Conservation (phyloP, 2,797 vertebrate genomes). For the Sylvilagus floridanus region DNA sequence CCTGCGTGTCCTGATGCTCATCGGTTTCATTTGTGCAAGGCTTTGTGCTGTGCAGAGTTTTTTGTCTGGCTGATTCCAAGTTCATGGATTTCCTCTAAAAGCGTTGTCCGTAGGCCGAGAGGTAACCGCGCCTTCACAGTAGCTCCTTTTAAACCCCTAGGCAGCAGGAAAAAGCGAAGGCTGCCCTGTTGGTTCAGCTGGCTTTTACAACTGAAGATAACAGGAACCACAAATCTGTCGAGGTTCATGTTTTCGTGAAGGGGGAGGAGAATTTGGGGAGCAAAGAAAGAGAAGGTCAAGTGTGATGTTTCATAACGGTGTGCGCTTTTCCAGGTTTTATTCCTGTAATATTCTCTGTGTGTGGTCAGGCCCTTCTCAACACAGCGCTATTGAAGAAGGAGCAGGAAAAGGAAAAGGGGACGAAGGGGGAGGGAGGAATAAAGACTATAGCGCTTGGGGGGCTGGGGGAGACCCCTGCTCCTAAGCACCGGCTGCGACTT, state of each 20-base stretch:
- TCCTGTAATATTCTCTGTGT: slow-evolving; percentile 77
- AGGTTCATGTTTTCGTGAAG: slow-evolving; percentile 80
- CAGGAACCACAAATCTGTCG: slow-evolving; percentile 66
- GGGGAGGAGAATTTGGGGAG: slow-evolving; percentile 74
- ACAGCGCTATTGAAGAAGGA: slow-evolving; percentile 66
- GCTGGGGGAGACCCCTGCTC: background rate
- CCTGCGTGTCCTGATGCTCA: background rate
- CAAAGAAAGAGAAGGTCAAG: slow-evolving; percentile 80
- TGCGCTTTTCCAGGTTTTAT: slow-evolving; percentile 82
- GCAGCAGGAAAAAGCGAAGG: slow-evolving; percentile 79
- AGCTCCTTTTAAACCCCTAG: slow-evolving; percentile 79
- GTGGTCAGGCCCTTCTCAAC: slow-evolving; percentile 68
- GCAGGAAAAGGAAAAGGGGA: slow-evolving; percentile 32
- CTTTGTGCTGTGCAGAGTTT: background rate
- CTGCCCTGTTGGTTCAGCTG: slow-evolving; percentile 83
- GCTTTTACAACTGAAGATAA: slow-evolving; percentile 85
- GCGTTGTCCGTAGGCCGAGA: slow-evolving; percentile 64
- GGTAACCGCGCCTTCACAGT: slow-evolving; percentile 72
- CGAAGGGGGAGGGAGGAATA: slow-evolving; percentile 21
- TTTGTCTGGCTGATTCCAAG: background rate
- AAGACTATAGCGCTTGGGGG: background rate
- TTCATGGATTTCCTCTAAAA: slow-evolving; percentile 58
- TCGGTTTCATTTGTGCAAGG: background rate
- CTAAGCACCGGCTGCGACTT: slow-evolving; percentile 27
- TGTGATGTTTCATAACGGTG: slow-evolving; percentile 78